These are phyloP conservation scores for Hiodon tergisus DNA, from an alignment of 2,113 vertebrate genomes.

Conservation along the genomic window DNA sequence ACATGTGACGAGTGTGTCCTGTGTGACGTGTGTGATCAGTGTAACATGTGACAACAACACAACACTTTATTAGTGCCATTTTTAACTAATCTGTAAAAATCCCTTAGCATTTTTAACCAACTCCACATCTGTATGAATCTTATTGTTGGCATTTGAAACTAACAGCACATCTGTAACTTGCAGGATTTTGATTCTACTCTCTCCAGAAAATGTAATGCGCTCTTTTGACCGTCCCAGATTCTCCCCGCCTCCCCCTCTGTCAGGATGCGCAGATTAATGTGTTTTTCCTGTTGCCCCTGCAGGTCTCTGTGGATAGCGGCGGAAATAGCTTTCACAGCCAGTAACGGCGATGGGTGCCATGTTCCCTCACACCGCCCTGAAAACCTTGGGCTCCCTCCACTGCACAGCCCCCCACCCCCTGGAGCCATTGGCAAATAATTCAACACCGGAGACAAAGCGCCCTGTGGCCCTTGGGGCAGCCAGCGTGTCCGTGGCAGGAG, in stretches of 20 bases:
- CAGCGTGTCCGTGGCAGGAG: background rate
- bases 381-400: slow-evolving; percentile 30
- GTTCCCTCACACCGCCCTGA: slow-evolving; percentile 26
- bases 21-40: background rate
- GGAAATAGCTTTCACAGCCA: slow-evolving; percentile 33
- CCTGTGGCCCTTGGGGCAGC: background rate
- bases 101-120: no score
- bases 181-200: background rate
- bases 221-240: background rate
- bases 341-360: slow-evolving; percentile 22
- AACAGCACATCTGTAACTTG: no score
- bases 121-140: no score
- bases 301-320: slow-evolving; percentile 44
- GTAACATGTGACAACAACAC: background rate
- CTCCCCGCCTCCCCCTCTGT: slow-evolving; percentile 6
- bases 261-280: slow-evolving; percentile 40
- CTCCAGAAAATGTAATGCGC: background rate
- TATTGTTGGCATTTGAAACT: no score
- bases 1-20: background rate
- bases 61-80: no score
- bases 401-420: slow-evolving; percentile 25
- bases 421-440: background rate
- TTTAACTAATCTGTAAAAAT: no score
- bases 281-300: slow-evolving; percentile 39
- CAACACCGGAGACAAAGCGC: background rate